These are phyloP conservation scores for Perca fluviatilis DNA, from an alignment of 2,113 vertebrate species.

Conservation along the genomic window DNA sequence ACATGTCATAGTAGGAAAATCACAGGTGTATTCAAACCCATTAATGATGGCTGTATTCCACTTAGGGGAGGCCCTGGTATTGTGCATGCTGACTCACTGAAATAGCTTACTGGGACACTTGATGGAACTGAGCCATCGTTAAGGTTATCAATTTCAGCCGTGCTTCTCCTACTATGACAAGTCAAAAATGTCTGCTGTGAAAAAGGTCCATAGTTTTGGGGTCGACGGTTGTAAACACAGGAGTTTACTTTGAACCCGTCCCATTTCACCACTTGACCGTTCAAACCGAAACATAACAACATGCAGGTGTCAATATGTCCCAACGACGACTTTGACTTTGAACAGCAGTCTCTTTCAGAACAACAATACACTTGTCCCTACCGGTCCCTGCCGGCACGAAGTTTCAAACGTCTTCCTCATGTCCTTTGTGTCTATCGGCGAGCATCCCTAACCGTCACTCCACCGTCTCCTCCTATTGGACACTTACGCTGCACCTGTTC, in stretches of 20 bases:
- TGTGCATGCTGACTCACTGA: too few relatives aligned
- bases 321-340: neutral
- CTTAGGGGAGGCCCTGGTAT: too few relatives aligned
- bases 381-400: neutral
- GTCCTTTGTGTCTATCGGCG: neutral
- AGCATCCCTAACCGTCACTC: constrained; percentile 27
- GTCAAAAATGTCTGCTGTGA: too few relatives aligned
- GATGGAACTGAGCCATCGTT: too few relatives aligned
- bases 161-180: too few relatives aligned
- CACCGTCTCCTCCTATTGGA: constrained; percentile 79
- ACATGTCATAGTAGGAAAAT: too few relatives aligned
- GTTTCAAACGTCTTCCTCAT: neutral
- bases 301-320: neutral
- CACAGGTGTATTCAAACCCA: too few relatives aligned
- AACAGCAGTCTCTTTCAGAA: neutral
- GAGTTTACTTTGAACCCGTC: neutral
- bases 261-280: neutral
- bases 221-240: too few relatives aligned
- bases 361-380: neutral
- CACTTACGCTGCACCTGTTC: constrained; percentile 65
- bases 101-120: too few relatives aligned
- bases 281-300: neutral
- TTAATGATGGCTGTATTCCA: too few relatives aligned
- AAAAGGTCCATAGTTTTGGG: too few relatives aligned
- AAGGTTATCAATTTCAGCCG: too few relatives aligned